phyloP scores from a whole-genome alignment of 2,888 invertebrate species.

The Chrysotoxum bicinctum region DNA sequence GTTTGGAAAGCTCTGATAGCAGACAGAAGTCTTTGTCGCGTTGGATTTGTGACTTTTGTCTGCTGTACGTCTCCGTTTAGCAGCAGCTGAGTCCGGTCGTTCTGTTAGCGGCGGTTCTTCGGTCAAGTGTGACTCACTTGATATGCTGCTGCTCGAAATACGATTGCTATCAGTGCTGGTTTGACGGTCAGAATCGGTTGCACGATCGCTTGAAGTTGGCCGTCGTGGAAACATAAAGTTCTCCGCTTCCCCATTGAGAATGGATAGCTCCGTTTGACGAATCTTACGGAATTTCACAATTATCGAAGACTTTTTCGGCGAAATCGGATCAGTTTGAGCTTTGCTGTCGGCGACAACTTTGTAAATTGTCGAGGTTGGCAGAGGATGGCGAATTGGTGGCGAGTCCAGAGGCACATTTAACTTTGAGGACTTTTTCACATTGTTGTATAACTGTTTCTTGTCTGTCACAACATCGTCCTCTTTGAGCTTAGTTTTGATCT shows the following conservation, averaged over 20 bases:
- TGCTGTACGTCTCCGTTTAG: constrained; percentile 62
- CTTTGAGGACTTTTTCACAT: constrained; percentile 30
- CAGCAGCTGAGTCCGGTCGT: constrained; percentile 49
- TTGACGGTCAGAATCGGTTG: constrained; percentile 83
- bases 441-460: constrained; percentile 51
- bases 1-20: constrained; percentile 79
- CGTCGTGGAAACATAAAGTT: constrained; percentile 92
- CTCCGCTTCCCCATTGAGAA: constrained; percentile 92
- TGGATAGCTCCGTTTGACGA: constrained; percentile 87
- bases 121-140: constrained; percentile 67
- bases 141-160: constrained; percentile 75
- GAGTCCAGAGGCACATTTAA: constrained; percentile 73
- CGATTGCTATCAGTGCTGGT: constrained; percentile 81
- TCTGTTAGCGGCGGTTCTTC: constrained; percentile 73
- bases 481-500: constrained; percentile 73
- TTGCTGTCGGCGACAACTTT: constrained; percentile 79
- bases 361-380: constrained; percentile 79
- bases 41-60: constrained; percentile 52
- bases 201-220: constrained; percentile 78
- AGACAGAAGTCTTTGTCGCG: constrained; percentile 43
- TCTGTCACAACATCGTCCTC: constrained; percentile 67
- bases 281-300: constrained; percentile 90
- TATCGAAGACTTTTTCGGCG: constrained; percentile 80
- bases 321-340: constrained; percentile 72
- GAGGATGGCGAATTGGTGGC: constrained; percentile 79